phyloP scores from a whole-genome alignment of 1,140 invertebrate genomes.

The Drosophila ambigua region DNA sequence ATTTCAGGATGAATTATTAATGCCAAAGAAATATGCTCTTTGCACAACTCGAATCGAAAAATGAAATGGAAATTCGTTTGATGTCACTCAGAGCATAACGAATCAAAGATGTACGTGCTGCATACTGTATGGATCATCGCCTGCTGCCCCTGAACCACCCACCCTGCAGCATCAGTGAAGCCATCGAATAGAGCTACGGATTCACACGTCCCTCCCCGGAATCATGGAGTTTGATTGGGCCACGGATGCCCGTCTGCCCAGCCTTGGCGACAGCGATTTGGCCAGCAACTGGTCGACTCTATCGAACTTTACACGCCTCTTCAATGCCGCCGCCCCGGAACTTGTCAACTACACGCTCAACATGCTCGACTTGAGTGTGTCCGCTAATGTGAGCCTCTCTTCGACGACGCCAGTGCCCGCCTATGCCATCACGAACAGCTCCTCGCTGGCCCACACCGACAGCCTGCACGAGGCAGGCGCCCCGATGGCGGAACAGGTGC shows the following conservation, averaged over 20 bases:
- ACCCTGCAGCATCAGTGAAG: constrained; percentile 17
- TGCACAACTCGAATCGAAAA: no score
- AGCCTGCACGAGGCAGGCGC: constrained; percentile 43
- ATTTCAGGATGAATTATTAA: constrained; percentile 9
- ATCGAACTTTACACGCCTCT: constrained; percentile 59
- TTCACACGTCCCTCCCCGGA: no score
- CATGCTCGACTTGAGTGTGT: constrained; percentile 50
- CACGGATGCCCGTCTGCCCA: constrained; percentile 38
- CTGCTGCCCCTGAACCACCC: background rate
- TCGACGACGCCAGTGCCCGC: constrained; percentile 42
- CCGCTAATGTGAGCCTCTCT: constrained; percentile 12
- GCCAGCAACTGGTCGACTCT: constrained; percentile 47
- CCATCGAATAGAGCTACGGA: background rate
- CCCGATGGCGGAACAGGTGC: constrained; percentile 62
- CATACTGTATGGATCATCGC: no score
- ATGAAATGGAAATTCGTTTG: background rate
- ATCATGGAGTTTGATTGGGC: constrained; percentile 32
- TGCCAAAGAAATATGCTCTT: background rate
- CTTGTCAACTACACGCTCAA: constrained; percentile 71
- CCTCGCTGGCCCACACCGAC: constrained; percentile 60
- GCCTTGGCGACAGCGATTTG: constrained; percentile 18
- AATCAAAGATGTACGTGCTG: constrained; percentile 9
- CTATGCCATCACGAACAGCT: constrained; percentile 58
- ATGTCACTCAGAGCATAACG: background rate
- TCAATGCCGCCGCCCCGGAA: constrained; percentile 44